Evolutionary conservation across 2,888 invertebrate species (phyloP).

Genomic region (Melinopterus prodromus): DNA sequence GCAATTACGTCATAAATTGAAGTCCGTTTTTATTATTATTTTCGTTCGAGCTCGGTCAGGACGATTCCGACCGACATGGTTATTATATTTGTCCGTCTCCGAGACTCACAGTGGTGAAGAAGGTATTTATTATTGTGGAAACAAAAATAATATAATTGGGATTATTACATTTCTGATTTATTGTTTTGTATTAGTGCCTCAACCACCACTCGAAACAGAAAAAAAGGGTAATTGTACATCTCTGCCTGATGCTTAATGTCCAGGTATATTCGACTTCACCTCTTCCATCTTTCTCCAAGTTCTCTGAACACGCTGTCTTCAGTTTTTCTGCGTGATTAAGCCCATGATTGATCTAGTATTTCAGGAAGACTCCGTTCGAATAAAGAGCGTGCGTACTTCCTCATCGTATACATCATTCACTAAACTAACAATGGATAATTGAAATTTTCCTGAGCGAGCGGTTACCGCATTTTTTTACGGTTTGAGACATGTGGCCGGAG

Average conservation of each 20-base stretch:
- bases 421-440: not conserved
- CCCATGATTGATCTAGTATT: not conserved
- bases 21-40: constrained; percentile 49
- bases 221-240: constrained; percentile 33
- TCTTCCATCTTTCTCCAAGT: not conserved
- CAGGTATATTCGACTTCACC: constrained; percentile 29
- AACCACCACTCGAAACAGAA: constrained; percentile 11
- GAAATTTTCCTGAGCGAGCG: not conserved
- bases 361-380: too few species aligned
- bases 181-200: constrained; percentile 48
- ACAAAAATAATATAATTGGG: constrained; percentile 51
- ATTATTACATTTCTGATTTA: constrained; percentile 53
- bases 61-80: constrained; percentile 11
- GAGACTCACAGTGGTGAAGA: not conserved
- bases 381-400: too few species aligned
- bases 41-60: constrained; percentile 9
- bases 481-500: not conserved
- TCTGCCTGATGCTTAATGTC: constrained; percentile 26
- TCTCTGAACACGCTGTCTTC: not conserved
- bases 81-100: constrained; percentile 23
- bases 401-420: too few species aligned
- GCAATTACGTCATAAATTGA: constrained; percentile 54
- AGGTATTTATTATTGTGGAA: constrained; percentile 40
- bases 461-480: not conserved
- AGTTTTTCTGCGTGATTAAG: not conserved